Conservation (phyloP, 2,888 invertebrate genomes). For the Cyaniris semiargus region DNA sequence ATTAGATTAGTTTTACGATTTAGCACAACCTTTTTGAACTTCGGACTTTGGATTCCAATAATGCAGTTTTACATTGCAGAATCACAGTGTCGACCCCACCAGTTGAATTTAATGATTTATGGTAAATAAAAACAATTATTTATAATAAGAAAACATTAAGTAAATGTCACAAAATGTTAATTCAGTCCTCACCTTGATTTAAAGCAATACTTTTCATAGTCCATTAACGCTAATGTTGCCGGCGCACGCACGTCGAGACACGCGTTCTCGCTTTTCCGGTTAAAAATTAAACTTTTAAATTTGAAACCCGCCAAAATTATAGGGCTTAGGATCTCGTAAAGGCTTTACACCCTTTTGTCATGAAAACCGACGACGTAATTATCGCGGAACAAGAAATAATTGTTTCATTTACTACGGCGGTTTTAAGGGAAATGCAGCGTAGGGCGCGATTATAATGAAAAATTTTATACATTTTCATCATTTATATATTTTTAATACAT, state of each 20-base stretch:
- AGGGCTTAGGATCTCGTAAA: constrained; percentile 3
- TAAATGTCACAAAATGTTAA: constrained; percentile 17
- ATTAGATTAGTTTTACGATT: no score
- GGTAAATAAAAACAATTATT: constrained; percentile 16
- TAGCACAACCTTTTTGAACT: neutral
- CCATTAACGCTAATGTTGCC: constrained; percentile 3
- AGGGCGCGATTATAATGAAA: no score
- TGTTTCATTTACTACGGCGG: neutral
- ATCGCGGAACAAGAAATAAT: neutral
- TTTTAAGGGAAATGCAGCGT: no score
- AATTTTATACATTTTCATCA: no score
- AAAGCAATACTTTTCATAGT: neutral
- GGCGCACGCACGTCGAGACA: constrained; percentile 6
- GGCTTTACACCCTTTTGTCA: constrained; percentile 12
- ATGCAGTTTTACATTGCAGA: neutral
- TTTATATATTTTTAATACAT: no score
- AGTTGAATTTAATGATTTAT: constrained; percentile 3
- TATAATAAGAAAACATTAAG: constrained; percentile 21
- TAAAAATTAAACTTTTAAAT: constrained; percentile 9
- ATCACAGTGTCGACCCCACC: constrained; percentile 1
- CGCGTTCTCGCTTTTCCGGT: constrained; percentile 14
- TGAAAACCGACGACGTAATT: constrained; percentile 6
- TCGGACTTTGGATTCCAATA: neutral
- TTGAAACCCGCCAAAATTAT: constrained; percentile 12
- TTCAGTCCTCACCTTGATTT: constrained; percentile 18